Conservation (phyloP, 2,888 invertebrate species). For the Limnephilus marmoratus region DNA sequence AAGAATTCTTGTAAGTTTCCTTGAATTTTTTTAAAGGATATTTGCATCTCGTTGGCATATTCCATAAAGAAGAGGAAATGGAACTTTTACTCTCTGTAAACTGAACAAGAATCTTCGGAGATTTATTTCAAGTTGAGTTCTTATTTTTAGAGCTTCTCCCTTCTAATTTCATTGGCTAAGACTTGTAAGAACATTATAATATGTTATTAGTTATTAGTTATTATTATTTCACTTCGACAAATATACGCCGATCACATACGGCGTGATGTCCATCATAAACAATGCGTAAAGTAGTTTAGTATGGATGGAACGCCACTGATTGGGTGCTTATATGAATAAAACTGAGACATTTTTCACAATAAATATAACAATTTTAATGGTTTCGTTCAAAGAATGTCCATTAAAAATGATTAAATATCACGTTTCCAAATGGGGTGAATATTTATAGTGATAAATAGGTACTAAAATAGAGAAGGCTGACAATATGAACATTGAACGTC, state of each 20-base stretch:
- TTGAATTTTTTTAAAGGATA: not conserved
- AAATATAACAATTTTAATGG: not conserved
- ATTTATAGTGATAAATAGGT: not conserved
- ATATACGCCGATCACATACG: not conserved
- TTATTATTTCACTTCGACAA: not conserved
- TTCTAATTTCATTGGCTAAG: not conserved
- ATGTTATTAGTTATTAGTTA: too few relatives aligned
- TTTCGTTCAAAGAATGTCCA: not conserved
- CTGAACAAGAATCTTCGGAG: not conserved
- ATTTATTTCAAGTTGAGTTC: not conserved
- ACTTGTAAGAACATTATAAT: not conserved
- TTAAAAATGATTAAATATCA: not conserved
- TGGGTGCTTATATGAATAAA: not conserved
- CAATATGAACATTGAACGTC: not conserved
- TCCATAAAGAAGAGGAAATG: conserved; percentile 30
- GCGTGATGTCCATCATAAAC: not conserved
- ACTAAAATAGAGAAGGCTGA: not conserved
- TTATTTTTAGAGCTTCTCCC: not conserved
- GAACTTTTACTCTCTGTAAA: not conserved
- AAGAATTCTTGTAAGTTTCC: conserved; percentile 28
- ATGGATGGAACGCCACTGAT: not conserved
- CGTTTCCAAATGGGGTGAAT: not conserved
- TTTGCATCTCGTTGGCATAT: conserved; percentile 32
- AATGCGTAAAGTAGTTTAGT: not conserved
- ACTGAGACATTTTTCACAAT: not conserved